These are phyloP conservation scores for Tapera naevia DNA, from an alignment of 2,797 vertebrate genomes.

Conservation along the genomic window DNA sequence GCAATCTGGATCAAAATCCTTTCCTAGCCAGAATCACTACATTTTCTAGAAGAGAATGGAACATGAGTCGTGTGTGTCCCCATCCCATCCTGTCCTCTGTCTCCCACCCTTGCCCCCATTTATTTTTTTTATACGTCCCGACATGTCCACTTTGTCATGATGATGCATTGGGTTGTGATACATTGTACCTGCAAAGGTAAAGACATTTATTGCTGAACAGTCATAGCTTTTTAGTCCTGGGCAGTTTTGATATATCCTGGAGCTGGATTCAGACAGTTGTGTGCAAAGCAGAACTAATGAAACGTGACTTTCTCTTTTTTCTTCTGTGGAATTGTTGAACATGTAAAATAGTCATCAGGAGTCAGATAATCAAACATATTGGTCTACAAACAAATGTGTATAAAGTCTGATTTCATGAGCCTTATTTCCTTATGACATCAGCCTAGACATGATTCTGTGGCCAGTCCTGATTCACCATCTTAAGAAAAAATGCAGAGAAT, in stretches of 20 bases:
- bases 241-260: background rate
- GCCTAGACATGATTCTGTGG: background rate
- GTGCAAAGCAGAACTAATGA: background rate
- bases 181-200: background rate
- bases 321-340: background rate
- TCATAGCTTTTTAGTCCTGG: background rate
- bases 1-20: background rate
- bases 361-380: background rate
- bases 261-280: background rate
- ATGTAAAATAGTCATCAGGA: background rate
- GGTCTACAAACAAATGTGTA: background rate
- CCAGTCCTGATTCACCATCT: background rate
- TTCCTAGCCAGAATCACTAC: background rate
- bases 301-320: background rate
- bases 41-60: background rate
- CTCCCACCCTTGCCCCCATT: fast-evolving
- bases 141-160: background rate
- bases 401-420: background rate
- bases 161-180: background rate
- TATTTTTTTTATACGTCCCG: background rate
- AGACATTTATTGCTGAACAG: background rate
- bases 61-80: background rate
- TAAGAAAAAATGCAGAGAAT: fast-evolving
- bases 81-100: background rate
- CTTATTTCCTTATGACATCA: background rate